phyloP scores from a whole-genome alignment of 1,140 invertebrate genomes.

The Brachionus calyciflorus region DNA sequence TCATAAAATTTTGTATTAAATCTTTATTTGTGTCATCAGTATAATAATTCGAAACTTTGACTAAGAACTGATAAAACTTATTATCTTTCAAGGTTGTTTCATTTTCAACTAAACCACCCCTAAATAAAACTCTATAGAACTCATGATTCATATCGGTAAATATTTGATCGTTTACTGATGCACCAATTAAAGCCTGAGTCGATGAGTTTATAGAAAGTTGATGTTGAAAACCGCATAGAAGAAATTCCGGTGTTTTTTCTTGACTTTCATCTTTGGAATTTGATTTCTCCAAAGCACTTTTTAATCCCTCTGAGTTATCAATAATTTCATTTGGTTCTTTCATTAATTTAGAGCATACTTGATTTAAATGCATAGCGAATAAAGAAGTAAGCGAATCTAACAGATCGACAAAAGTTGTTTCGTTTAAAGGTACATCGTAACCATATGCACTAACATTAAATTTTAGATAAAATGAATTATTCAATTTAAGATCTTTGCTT shows the following conservation, averaged over 20 bases:
- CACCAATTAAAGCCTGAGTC: not conserved
- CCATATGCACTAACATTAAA: conserved; percentile 28
- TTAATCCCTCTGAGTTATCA: not conserved
- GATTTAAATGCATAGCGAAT: not conserved
- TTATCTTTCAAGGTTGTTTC: not conserved
- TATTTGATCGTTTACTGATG: not conserved
- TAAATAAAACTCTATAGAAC: conserved; percentile 17
- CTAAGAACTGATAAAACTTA: not conserved
- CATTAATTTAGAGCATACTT: not conserved
- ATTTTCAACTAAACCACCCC: not conserved
- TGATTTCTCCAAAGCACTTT: not conserved
- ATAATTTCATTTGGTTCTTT: not conserved
- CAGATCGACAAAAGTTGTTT: not conserved
- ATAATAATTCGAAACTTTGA: not conserved
- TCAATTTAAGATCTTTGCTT: not conserved
- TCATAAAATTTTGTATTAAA: not conserved
- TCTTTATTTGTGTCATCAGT: not conserved
- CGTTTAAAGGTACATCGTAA: not conserved
- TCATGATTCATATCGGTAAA: conserved; percentile 12
- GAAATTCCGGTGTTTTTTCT: not conserved
- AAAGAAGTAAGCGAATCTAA: not conserved
- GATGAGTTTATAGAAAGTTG: conserved; percentile 20
- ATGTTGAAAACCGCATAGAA: conserved; percentile 34
- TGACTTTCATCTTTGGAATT: not conserved
- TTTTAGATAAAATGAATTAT: conserved; percentile 15